A percentile compares a stretch with the other conserved stretches of the same genome.
Evolutionary conservation across 2,113 vertebrate genomes (phyloP).

Genomic region (Urocynchramus pylzowi): DNA sequence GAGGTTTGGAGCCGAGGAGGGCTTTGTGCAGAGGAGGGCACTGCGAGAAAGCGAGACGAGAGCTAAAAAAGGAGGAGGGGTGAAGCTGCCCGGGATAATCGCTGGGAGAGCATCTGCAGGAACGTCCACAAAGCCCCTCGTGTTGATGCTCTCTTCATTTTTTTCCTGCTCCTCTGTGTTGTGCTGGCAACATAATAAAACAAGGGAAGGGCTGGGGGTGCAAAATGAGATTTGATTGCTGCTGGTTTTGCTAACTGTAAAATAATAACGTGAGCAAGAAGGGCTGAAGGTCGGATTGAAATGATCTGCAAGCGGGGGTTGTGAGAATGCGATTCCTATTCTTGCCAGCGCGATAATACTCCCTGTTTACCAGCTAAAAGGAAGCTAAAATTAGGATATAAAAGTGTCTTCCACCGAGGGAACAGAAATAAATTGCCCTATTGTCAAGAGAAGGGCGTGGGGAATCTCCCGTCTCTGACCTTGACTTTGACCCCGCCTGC

Average conservation of each 20-base stretch:
- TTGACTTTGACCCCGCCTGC: constrained; percentile 35
- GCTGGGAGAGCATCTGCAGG: not conserved
- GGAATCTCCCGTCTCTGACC: not conserved
- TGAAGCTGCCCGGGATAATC: not conserved
- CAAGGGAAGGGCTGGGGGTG: not conserved
- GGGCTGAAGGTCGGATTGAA: not conserved
- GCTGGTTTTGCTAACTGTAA: not conserved
- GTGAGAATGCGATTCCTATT: not conserved
- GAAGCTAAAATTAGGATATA: not conserved
- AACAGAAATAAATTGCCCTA: not conserved
- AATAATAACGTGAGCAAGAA: not conserved
- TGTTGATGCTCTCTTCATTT: not conserved
- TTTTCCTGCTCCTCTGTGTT: not conserved
- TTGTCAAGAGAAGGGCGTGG: not conserved
- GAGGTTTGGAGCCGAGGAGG: not conserved
- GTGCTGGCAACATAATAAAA: not conserved
- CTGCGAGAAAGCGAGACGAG: not conserved
- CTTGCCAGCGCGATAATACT: not conserved
- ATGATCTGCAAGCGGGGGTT: not conserved
- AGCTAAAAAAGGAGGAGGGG: not conserved
- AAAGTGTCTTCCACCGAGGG: not conserved
- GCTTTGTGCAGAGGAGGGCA: not conserved
- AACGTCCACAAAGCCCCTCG: not conserved
- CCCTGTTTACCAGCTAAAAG: not conserved
- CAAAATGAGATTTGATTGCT: not conserved